Base-by-base conservation (phyloP, 2,888 invertebrate genomes). In the Isoperla grammatica region DNA sequence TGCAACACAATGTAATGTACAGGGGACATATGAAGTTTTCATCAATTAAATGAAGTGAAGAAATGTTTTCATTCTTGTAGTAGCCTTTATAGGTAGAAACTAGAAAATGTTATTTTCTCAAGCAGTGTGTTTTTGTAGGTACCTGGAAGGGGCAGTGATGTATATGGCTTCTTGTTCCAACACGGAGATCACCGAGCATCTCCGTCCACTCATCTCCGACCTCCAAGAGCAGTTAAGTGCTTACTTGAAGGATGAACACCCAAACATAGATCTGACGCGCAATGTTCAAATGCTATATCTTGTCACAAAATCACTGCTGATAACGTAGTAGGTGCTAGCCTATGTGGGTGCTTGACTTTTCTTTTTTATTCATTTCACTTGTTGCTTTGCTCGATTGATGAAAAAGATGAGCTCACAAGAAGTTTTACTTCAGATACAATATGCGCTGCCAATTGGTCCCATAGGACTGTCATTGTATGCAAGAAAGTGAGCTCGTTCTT, bases 101-200 rank as follows among this genome's bases (percentile, higher is more conserved):
- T n/a, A n/a, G n/a, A n/a, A n/a, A n/a, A n/a, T n/a, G n/a, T n/a
- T n/a, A n/a, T n/a, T n/a, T n/a, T n/a, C n/a, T n/a, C n/a, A n/a
- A n/a, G n/a, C n/a, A n/a, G n/a, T 23, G 1, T 48, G 6, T 56
- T 59, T 22, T 54, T 55, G 1, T 42, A 61, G 61, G 35, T 62
- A 62, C 17, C 37, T 62, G 35, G 59, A 59, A 45, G 62, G 93
- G 71, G 92, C 94, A 0, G 81, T 95, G 60, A 81, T 92, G 75
- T 88, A 87, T 71, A 77, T 95, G 61, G 90, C 93, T 74, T 80
- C 84, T 2, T 29, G 29, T 29, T 77, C 76, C 11, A 86, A 90
- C 76, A 84, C 87, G 0, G 83, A 90, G 50, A 91, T 90, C 0
- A 81, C 85, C 64, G 92, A 92, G 70, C 93, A 94, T 75, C 82